Percentiles rank a stretch among this genome's conserved stretches.
Evolutionary conservation across 2,113 vertebrate species (phyloP).

Genomic region (Motacilla alba): DNA sequence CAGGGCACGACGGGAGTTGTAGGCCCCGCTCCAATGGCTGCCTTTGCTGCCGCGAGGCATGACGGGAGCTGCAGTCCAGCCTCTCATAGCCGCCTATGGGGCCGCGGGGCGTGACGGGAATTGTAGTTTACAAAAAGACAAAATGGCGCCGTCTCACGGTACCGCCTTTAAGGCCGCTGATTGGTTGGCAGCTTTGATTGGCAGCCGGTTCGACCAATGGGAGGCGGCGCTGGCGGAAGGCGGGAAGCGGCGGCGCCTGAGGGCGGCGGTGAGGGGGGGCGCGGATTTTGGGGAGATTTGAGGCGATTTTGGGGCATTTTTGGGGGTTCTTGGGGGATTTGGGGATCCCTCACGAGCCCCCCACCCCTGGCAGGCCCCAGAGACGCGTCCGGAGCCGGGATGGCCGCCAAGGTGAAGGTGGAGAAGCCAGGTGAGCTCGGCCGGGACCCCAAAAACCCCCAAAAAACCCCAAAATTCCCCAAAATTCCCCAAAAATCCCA

Average conservation of each 20-base stretch:
- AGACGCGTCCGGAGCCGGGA: not conserved
- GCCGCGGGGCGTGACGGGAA: not conserved
- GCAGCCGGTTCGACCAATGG: not conserved
- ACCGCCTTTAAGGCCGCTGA: not conserved
- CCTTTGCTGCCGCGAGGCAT: too few species aligned
- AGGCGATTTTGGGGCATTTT: not conserved
- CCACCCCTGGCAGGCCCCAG: not conserved
- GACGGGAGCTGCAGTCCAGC: too few species aligned
- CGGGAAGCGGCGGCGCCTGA: not conserved
- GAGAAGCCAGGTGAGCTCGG: not conserved
- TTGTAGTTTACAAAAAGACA: not conserved
- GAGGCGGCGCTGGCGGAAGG: not conserved
- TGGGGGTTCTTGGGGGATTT: not conserved
- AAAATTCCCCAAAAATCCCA: too few species aligned
- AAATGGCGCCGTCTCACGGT: fast-evolving
- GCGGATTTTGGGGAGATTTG: not conserved
- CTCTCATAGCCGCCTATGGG: fast-evolving
- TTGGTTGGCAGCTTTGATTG: fast-evolving
- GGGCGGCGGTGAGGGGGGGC: not conserved
- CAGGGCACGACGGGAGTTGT: too few species aligned
- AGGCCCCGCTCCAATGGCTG: too few species aligned
- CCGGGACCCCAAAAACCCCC: not conserved
- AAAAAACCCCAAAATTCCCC: not conserved
- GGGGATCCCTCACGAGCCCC: not conserved
- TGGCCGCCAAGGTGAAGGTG: not conserved